phyloP scores from a whole-genome alignment of 2,797 vertebrate genomes.

The Propithecus perrieri region DNA sequence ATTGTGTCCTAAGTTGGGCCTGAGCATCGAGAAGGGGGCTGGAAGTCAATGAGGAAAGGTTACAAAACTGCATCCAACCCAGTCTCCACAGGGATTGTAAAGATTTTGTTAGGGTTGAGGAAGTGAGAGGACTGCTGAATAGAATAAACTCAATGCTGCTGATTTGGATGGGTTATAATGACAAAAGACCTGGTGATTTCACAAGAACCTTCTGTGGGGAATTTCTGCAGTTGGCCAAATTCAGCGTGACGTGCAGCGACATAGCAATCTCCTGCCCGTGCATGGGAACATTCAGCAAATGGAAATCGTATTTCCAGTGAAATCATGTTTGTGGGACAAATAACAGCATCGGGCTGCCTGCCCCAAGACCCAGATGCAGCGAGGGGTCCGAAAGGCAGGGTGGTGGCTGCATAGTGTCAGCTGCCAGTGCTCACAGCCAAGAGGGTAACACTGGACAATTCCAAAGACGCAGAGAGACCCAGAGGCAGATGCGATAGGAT shows the following conservation, averaged over 20 bases:
- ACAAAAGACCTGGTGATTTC: neutral
- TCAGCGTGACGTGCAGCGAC: neutral
- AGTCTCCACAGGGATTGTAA: neutral
- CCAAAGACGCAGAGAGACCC: neutral
- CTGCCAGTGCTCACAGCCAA: neutral
- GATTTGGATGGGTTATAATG: neutral
- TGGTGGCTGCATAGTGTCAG: neutral
- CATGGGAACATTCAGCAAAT: neutral
- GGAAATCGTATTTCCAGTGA: constrained; percentile 42
- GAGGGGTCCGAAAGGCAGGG: neutral
- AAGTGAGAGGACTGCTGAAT: neutral
- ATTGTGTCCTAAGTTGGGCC: neutral
- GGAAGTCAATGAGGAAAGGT: neutral
- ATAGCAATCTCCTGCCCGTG: neutral
- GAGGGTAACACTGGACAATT: neutral
- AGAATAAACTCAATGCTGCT: neutral
- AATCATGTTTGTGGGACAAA: constrained; percentile 4
- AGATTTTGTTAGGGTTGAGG: neutral
- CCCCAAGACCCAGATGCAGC: neutral
- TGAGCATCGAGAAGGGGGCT: neutral
- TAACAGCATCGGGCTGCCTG: neutral
- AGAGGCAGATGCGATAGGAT: neutral
- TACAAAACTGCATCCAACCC: constrained; percentile 20
- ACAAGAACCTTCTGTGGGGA: neutral
- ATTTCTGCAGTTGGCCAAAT: constrained; percentile 22